Base-by-base conservation (phyloP, 1,140 invertebrate genomes). In the Leptonema lineaticorne region DNA sequence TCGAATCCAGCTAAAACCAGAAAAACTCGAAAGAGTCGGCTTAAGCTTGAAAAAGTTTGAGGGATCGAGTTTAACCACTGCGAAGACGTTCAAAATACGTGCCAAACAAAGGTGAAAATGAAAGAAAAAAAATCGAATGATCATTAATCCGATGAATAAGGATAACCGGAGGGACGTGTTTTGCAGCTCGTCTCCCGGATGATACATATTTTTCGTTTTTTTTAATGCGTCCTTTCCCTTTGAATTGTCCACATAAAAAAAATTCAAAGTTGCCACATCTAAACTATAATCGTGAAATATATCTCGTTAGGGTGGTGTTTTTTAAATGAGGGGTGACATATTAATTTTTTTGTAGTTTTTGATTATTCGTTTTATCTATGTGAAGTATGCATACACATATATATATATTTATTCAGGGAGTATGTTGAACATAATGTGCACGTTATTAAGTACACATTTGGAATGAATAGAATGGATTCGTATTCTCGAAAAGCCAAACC, bases 381-480 rank as follows among this genome's bases (percentile, higher is more conserved):
- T n/a, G n/a, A n/a, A n/a, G 37, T 2, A 41, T 41, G 16, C 16
- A 41, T 33, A 33, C 11, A 33, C 30, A 33, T 33, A 33, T 5
- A 11, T 33, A 33, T 33, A 33, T 33, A 33, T 69, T 26, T 69
- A 69, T 30, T 16, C 24, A 9, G 29, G 53, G 37, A 62, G 45
- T 37, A 60, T 16, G 57, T 16, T 60, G 63, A 62, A 63, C 57
- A 59, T 60, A 64, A 64, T 56, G 60, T 64, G 68, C 46, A 45
- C 29, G 69, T 70, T 70, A 70, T 70, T 70, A 70, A 70, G 69
- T 70, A 70, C 69, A 70, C 64, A 70, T 70, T 70, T 57, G 60
- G 63, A 65, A 60, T 67, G 64, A 70, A 67, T 67, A 46, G 69
- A 70, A 70, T 63, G 48, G 59, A 67, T 67, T 53, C 69, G 63